phyloP scores from a whole-genome alignment of 2,888 invertebrate genomes.

The Prosopocoilus inquinatus region DNA sequence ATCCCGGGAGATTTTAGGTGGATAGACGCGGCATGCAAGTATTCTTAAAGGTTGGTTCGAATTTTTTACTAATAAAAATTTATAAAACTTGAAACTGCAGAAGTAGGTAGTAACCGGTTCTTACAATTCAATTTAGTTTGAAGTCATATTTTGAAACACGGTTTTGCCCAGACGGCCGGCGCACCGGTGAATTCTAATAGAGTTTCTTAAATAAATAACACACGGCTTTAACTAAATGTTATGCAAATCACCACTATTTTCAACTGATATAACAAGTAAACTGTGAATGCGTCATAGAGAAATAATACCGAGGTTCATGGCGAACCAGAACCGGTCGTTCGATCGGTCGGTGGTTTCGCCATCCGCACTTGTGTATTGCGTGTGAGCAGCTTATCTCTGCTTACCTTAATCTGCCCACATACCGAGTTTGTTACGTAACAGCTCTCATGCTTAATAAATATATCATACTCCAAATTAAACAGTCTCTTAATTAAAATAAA shows the following conservation, averaged over 20 bases:
- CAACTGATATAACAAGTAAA: slow-evolving; percentile 5
- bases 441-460: slow-evolving; percentile 18
- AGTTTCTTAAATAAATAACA: slow-evolving; percentile 2
- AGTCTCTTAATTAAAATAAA: slow-evolving; percentile 15
- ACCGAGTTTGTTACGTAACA: slow-evolving; percentile 20
- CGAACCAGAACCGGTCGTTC: slow-evolving; percentile 36
- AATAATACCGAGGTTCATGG: slow-evolving; percentile 34
- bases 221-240: background rate
- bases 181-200: background rate
- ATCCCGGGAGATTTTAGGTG: no score
- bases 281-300: slow-evolving; percentile 16
- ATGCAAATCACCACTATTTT: slow-evolving; percentile 2
- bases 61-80: background rate
- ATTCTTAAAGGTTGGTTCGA: background rate
- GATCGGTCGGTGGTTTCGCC: slow-evolving; percentile 24
- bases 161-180: slow-evolving; percentile 3
- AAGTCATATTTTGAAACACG: slow-evolving; percentile 8
- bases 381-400: slow-evolving; percentile 35
- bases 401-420: slow-evolving; percentile 37
- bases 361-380: slow-evolving; percentile 29
- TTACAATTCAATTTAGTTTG: slow-evolving; percentile 10
- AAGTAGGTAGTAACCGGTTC: slow-evolving; percentile 1
- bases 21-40: background rate
- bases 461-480: slow-evolving; percentile 15
- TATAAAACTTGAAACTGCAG: background rate